These are phyloP conservation scores for Battus philenor DNA, from an alignment of 1,140 invertebrate species.

Conservation along the genomic window DNA sequence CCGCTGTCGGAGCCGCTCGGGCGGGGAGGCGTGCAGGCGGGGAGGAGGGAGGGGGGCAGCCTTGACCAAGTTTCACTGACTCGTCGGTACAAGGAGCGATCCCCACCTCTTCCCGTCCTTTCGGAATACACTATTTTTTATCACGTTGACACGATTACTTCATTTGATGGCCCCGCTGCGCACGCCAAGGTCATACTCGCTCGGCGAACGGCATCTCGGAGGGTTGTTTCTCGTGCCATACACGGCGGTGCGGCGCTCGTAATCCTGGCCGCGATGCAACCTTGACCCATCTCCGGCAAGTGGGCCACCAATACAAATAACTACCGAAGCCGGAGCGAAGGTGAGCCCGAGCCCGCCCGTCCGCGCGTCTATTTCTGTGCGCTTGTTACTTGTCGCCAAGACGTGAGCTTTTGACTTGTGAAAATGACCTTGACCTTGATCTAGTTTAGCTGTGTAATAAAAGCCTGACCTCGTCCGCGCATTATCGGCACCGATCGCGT, in stretches of 20 bases:
- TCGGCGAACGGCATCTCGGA: no score
- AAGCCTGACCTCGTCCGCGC: conserved; percentile 68
- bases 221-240: not conserved
- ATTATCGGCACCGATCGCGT: conserved; percentile 66
- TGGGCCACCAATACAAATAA: conserved; percentile 57
- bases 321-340: conserved; percentile 58
- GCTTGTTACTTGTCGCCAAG: conserved; percentile 52
- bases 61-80: conserved; percentile 73
- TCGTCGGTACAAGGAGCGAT: conserved; percentile 69
- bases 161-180: conserved; percentile 46
- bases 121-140: conserved; percentile 66
- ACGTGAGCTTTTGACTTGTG: conserved; percentile 71
- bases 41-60: conserved; percentile 41
- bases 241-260: conserved; percentile 13
- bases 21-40: conserved; percentile 15
- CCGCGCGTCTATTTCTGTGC: conserved; percentile 51
- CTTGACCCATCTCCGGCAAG: conserved; percentile 64
- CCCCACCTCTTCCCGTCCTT: conserved; percentile 73
- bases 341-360: no score
- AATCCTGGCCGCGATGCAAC: conserved; percentile 41
- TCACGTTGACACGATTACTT: conserved; percentile 66
- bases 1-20: conserved; percentile 36
- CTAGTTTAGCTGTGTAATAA: conserved; percentile 69
- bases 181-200: conserved; percentile 42
- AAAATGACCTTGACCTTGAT: conserved; percentile 75